Evolutionary conservation across 2,888 invertebrate species (phyloP), one percentile per base, ranked within the genome.

Genomic region (Leistus spinibarbis): DNA sequence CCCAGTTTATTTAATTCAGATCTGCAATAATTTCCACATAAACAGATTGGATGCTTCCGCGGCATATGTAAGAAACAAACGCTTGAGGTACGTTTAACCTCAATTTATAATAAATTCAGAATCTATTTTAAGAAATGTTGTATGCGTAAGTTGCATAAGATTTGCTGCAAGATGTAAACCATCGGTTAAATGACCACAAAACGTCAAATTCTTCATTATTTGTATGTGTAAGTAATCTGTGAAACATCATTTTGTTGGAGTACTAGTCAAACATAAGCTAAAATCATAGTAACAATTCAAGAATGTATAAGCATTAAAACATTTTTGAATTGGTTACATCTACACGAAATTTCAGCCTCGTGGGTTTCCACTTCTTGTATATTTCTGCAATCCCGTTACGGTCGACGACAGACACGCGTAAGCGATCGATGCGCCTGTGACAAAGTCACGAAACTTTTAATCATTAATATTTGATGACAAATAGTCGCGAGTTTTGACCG

Each of bases 401-500:
- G 19, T 16, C 10, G 19, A 19, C 19, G 60, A 22, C 9, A 56
- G 16, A 60, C 19, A 60, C 60, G 60, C 60, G 60, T 19, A 60
- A 17, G 60, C 19, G 60, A 60, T 60, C 60, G 22, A 19, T 60
- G 60, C 60, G 60, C 19, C 71, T n/a, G 54, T 10, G 71, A 54
- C 53, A 62, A 64, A 64, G 64, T 71, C 71, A 71, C 63, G 71
- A 72, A 60, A 60, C 60, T 60, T 20, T 60, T 60, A 17, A 20
- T 19, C 60, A 24, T 66, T 24, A 72, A 72, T 66, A 66, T 72
- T 72, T 72, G 72, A 72, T 72, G 66, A 72, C 72, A 72, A 72
- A 72, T 57, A 72, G 66, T 56, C 65, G 64, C 56, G 66, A 65
- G 54, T 72, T 72, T 72, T 72, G 66, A 65, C 72, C 65, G 72